Evolutionary conservation across 2,888 invertebrate genomes (phyloP).

Genomic region (Exocentrus adspersus): DNA sequence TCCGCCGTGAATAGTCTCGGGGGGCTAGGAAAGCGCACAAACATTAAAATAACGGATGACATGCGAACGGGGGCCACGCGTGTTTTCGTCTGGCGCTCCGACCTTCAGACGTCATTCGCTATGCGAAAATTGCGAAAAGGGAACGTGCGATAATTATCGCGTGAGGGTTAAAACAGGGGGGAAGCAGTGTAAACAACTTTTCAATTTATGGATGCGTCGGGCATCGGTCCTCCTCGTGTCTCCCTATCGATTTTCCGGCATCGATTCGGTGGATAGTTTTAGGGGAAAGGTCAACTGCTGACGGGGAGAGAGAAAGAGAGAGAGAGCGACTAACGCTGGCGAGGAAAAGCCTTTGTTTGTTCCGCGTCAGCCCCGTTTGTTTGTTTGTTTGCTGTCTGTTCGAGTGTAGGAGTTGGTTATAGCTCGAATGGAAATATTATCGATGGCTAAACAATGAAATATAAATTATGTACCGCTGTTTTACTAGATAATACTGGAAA

Average conservation of each 20-base stretch:
- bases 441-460: background rate
- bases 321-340: no score
- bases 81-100: constrained; percentile 29
- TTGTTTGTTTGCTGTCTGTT: background rate
- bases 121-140: constrained; percentile 18
- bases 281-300: background rate
- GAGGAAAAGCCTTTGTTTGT: background rate
- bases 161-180: constrained; percentile 19
- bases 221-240: constrained; percentile 9
- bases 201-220: constrained; percentile 24
- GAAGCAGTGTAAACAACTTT: constrained; percentile 37
- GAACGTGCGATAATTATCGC: constrained; percentile 18
- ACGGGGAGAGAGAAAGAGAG: background rate
- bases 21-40: background rate
- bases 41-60: constrained; percentile 23
- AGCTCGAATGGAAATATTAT: background rate
- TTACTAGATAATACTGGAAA: no score
- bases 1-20: constrained; percentile 12
- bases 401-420: background rate
- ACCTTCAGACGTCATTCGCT: constrained; percentile 34
- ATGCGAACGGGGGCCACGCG: constrained; percentile 10
- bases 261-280: constrained; percentile 8
- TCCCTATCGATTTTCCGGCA: constrained; percentile 11
- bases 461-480: no score
- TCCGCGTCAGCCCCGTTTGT: background rate